A percentile compares a stretch with the other conserved stretches of the same genome.
These are phyloP conservation scores for Melangyna quadrimaculata DNA, from an alignment of 2,888 invertebrate genomes.

Conservation along the genomic window DNA sequence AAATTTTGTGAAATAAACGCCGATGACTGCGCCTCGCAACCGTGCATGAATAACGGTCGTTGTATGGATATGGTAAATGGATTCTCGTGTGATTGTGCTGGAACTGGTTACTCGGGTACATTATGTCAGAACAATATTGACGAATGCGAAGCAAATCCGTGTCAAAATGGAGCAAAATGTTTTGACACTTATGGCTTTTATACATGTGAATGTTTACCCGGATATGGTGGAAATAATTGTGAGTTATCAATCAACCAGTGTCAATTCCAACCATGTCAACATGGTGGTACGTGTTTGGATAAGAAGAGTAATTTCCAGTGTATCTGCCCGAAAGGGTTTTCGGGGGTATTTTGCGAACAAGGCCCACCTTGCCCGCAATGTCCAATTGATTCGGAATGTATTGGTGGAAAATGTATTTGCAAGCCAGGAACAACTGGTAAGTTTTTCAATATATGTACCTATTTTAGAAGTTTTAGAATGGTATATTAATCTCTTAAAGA, in stretches of 20 bases:
- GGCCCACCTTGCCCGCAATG: constrained; percentile 82
- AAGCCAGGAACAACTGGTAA: constrained; percentile 80
- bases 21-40: constrained; percentile 87
- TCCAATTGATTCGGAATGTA: constrained; percentile 86
- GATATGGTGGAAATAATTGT: constrained; percentile 91
- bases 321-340: constrained; percentile 85
- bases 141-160: constrained; percentile 89
- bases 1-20: constrained; percentile 84
- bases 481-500: no score
- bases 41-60: constrained; percentile 87
- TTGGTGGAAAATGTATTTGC: constrained; percentile 82
- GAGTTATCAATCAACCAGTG: constrained; percentile 85
- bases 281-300: constrained; percentile 87
- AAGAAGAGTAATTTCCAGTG: constrained; percentile 85
- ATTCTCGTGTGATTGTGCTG: constrained; percentile 89
- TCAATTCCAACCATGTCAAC: constrained; percentile 86
- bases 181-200: constrained; percentile 92
- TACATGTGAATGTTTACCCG: constrained; percentile 88
- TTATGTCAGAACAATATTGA: constrained; percentile 90
- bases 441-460: constrained; percentile 64
- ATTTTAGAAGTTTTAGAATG: background rate
- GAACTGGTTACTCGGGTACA: constrained; percentile 88
- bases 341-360: constrained; percentile 79
- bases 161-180: constrained; percentile 88
- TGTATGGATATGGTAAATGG: constrained; percentile 89